A percentile compares a stretch with the other conserved stretches of the same genome.
phyloP scores from a whole-genome alignment of 2,797 vertebrate species.

The Glossophaga mutica region DNA sequence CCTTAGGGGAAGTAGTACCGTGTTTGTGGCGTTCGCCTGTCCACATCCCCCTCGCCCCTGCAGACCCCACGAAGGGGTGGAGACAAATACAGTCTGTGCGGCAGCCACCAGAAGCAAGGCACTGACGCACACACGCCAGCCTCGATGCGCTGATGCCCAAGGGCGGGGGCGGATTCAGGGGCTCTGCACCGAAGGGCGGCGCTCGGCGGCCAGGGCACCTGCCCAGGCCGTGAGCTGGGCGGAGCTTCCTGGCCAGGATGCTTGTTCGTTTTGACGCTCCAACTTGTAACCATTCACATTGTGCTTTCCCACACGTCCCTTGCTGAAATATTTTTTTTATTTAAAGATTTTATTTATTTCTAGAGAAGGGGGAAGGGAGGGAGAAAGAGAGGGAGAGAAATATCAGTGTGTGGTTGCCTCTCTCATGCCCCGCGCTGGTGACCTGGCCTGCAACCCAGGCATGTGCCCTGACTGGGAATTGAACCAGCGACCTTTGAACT shows the following conservation, averaged over 20 bases:
- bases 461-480: too few relatives aligned
- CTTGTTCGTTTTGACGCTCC: neutral
- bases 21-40: neutral
- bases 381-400: too few relatives aligned
- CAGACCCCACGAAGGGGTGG: neutral
- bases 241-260: neutral
- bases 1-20: neutral
- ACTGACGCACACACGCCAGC: rapidly evolving
- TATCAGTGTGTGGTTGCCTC: too few relatives aligned
- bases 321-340: slow-evolving; percentile 30
- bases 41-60: neutral
- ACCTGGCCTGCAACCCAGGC: too few relatives aligned
- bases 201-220: neutral
- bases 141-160: neutral
- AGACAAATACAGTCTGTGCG: neutral
- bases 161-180: neutral
- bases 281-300: neutral
- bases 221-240: neutral
- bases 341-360: too few relatives aligned
- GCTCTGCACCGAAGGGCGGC: slow-evolving; percentile 15
- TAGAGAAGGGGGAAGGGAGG: too few relatives aligned
- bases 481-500: too few relatives aligned
- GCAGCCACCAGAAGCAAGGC: neutral
- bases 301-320: neutral
- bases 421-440: too few relatives aligned